Evolutionary conservation across 1,140 invertebrate genomes (phyloP).

Genomic region (Nilaparvata lugens): DNA sequence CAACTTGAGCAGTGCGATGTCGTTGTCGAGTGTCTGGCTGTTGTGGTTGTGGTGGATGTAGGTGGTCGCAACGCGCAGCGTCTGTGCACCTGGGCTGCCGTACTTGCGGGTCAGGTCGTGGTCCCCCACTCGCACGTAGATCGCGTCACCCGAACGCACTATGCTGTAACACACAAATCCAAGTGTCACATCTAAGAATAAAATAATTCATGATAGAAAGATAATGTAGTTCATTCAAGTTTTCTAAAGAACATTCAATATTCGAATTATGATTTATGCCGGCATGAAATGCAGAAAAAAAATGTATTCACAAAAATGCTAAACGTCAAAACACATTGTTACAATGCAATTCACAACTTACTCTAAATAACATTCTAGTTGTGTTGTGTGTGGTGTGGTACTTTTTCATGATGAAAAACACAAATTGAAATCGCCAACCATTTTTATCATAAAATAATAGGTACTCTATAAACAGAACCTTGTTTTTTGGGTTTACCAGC

Average conservation of each 20-base stretch:
- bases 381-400: too few species aligned
- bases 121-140: constrained; percentile 87
- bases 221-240: not conserved
- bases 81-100: constrained; percentile 80
- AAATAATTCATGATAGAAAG: not conserved
- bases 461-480: too few species aligned
- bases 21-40: constrained; percentile 90
- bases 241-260: not conserved
- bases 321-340: too few species aligned
- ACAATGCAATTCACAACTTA: too few species aligned
- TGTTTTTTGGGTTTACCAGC: too few species aligned
- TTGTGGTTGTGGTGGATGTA: constrained; percentile 97
- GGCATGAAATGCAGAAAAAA: too few species aligned
- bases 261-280: too few species aligned
- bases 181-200: not conserved
- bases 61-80: constrained; percentile 76
- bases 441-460: too few species aligned
- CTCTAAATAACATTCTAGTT: too few species aligned
- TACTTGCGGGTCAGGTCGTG: constrained; percentile 82
- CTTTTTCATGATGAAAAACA: too few species aligned
- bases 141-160: constrained; percentile 79
- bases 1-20: constrained; percentile 88
- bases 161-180: constrained; percentile 50
- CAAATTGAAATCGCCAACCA: too few species aligned
- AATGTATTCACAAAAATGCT: too few species aligned